phyloP scores from a whole-genome alignment of 1,140 invertebrate genomes.

The Zaprionus inermis region DNA sequence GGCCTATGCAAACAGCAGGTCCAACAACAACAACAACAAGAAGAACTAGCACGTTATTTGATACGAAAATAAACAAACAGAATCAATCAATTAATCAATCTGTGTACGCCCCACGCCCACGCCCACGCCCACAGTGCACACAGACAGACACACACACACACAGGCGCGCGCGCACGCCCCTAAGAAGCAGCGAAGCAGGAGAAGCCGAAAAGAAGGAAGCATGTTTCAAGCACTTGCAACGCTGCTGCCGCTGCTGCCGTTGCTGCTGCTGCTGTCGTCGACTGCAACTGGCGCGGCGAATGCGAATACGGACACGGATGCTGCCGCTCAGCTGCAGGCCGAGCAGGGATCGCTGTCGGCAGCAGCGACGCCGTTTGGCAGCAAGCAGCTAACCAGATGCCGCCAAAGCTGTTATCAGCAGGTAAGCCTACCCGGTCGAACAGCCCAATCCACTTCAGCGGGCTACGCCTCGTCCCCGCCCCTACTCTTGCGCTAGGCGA shows the following conservation, averaged over 20 bases:
- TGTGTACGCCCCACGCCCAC: conserved; percentile 64
- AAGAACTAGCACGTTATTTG: conserved; percentile 54
- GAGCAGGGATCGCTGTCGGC: not conserved
- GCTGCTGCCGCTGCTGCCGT: conserved; percentile 48
- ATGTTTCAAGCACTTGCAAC: conserved; percentile 72
- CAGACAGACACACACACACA: not conserved
- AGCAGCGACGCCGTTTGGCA: conserved; percentile 37
- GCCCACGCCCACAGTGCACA: conserved; percentile 38
- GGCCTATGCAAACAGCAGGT: conserved; percentile 22
- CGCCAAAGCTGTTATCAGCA: conserved; percentile 77
- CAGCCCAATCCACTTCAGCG: conserved; percentile 3
- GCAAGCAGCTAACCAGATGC: conserved; percentile 73
- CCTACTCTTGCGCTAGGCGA: not conserved
- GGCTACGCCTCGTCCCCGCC: not conserved
- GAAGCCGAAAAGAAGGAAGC: conserved; percentile 12
- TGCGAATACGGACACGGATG: conserved; percentile 14
- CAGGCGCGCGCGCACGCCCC: conserved; percentile 25
- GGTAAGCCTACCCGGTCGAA: conserved; percentile 52
- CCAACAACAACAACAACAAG: conserved; percentile 36
- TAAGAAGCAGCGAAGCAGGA: not conserved
- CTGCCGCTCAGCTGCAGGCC: conserved; percentile 31
- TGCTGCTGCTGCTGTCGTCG: conserved; percentile 19
- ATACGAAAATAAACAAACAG: conserved; percentile 82
- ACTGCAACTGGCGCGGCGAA: conserved; percentile 4
- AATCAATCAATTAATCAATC: conserved; percentile 83